Base-by-base conservation (phyloP, 2,113 vertebrate species). In the Pollimyrus isidori region DNA sequence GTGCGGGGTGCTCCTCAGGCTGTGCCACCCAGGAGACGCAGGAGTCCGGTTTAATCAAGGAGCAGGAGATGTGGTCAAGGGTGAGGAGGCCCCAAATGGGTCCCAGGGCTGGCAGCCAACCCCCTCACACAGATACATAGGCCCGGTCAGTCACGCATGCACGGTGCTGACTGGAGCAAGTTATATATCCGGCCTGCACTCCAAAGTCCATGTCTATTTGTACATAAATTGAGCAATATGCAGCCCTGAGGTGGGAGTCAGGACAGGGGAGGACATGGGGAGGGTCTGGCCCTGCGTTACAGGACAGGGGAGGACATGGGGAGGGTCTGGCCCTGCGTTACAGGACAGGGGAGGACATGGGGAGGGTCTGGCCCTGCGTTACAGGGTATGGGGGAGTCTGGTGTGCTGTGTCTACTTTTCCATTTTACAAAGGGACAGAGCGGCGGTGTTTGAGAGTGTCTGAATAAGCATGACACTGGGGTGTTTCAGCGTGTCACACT, bases 401-500 rank as follows among this genome's bases (percentile, higher is more conserved):
- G 7, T 7, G 56, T 21, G 21, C 56, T 58, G 58, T 1, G 5
- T 58, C 19, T 21, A 58, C 56, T 58, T 58, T 56, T 6, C 4
- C 53, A 21, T 56, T 56, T 56, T 56, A 56, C 53, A 6, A 21
- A 56, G 53, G 53, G 53, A 56, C 53, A 56, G 19, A 30, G 62
- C n/a, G 23, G 26, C 7, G 85, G 90, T 26, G 88, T 48, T 62
- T 87, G 84, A 89, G 89, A 89, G 89, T 90, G 84, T 89, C 65
- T 73, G 30, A 17, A 2, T 17, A 15, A 39, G 11, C 13, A 4
- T 17, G 30, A 13, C 65, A 30, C 5, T 39, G 11, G 92, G 90
- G 93, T 92, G 85, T 95, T 96, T 95, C 95, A 91, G 94, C 94
- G 91, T 95, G 94, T 89, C 94, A 91, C 90, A 91, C 94, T 95